A percentile compares a stretch with the other conserved stretches of the same genome.
These are phyloP conservation scores for Pseudolaguvia tuberculata DNA, from an alignment of 2,113 vertebrate species.

Conservation along the genomic window DNA sequence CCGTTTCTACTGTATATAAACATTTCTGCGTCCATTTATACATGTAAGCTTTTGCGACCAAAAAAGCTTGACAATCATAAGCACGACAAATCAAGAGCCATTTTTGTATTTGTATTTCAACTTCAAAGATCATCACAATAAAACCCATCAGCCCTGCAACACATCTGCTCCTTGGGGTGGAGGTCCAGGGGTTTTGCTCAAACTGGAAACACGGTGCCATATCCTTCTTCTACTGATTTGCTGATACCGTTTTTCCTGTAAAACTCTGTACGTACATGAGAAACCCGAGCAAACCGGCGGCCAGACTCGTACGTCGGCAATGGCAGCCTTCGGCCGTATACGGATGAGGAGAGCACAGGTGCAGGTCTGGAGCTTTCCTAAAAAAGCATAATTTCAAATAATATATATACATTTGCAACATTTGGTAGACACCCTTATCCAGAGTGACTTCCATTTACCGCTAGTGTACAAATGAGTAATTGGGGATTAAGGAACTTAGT, in stretches of 20 bases:
- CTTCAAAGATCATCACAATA: neutral
- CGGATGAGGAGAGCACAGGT: constrained; percentile 61
- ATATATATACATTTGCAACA: neutral
- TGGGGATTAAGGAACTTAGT: too few species aligned
- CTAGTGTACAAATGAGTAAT: too few species aligned
- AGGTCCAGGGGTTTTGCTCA: constrained; percentile 48
- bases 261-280: constrained; percentile 57
- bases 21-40: constrained; percentile 17
- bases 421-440: too few species aligned
- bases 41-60: constrained; percentile 12
- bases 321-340: constrained; percentile 55
- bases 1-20: constrained; percentile 64
- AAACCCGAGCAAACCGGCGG: constrained; percentile 47
- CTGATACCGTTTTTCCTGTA: constrained; percentile 66
- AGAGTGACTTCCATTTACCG: too few species aligned
- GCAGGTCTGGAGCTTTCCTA: constrained; percentile 63
- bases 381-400: neutral
- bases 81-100: neutral
- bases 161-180: neutral
- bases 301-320: constrained; percentile 23
- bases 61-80: neutral
- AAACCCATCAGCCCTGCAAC: neutral
- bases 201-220: constrained; percentile 59
- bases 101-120: neutral
- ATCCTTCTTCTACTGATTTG: constrained; percentile 61